Conservation (phyloP, 2,888 invertebrate species). For the Xylocampa areola region DNA sequence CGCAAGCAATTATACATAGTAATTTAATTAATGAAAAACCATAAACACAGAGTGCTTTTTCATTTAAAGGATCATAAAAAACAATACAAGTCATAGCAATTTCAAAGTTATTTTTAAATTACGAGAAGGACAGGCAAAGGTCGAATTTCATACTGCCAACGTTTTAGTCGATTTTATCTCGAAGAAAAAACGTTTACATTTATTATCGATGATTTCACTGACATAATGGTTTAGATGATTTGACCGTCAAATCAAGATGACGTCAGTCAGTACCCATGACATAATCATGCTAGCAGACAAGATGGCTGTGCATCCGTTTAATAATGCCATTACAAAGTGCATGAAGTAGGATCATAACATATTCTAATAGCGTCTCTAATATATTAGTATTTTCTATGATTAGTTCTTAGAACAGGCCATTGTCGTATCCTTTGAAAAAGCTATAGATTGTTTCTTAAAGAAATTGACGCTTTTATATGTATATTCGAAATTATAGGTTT, state of each 20-base stretch:
- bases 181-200: conserved; percentile 17
- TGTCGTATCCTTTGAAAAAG: no score
- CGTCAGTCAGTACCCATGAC: conserved; percentile 51
- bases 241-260: conserved; percentile 29
- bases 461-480: no score
- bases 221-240: conserved; percentile 24
- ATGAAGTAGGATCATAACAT: conserved; percentile 17
- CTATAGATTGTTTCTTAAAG: no score
- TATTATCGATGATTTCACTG: conserved; percentile 34
- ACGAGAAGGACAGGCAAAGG: conserved; percentile 18
- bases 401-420: no score
- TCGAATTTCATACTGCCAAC: conserved; percentile 8
- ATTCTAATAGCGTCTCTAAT: conserved; percentile 11
- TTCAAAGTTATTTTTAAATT: conserved; percentile 1
- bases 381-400: conserved; percentile 1
- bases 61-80: no score
- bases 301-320: conserved; percentile 62
- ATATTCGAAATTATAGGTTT: no score
- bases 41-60: no score
- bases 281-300: conserved; percentile 48
- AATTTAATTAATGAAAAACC: no score
- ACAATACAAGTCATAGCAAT: neutral
- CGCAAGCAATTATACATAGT: no score
- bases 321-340: conserved; percentile 43
- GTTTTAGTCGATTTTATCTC: conserved; percentile 1